A percentile compares a stretch with the other conserved stretches of the same genome.
phyloP scores from a whole-genome alignment of 2,888 invertebrate species.

The Heteromyza rotundicornis region DNA sequence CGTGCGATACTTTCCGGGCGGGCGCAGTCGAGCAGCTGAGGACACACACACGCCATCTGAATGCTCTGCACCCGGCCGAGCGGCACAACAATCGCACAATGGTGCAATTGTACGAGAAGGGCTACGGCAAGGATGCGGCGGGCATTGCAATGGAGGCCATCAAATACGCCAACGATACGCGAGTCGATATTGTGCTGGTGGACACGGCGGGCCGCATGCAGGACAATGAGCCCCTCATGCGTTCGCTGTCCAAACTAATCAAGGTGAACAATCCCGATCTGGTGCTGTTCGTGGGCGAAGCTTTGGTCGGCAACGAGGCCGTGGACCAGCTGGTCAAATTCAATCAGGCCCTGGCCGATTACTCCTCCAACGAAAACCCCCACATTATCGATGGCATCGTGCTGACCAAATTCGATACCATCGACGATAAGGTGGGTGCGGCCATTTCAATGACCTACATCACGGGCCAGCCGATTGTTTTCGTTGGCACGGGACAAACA shows the following conservation, averaged over 20 bases:
- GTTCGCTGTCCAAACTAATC: conserved; percentile 95
- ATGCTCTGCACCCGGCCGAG: conserved; percentile 87
- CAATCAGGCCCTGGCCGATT: conserved; percentile 96
- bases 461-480: conserved; percentile 95
- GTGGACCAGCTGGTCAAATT: conserved; percentile 99
- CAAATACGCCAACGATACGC: conserved; percentile 80
- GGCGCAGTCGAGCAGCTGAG: conserved; percentile 98
- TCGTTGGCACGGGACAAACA: conserved; percentile 97
- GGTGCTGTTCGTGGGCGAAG: conserved; percentile 99
- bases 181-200: conserved; percentile 91
- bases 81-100: conserved; percentile 75
- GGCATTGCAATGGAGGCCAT: conserved; percentile 98
- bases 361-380: conserved; percentile 77
- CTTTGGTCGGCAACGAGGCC: conserved; percentile 99
- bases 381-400: conserved; percentile 99
- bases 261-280: conserved; percentile 97
- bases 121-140: conserved; percentile 97
- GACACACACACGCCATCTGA: conserved; percentile 91
- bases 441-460: conserved; percentile 99
- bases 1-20: conserved; percentile 98
- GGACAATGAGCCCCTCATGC: conserved; percentile 99
- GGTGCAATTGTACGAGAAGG: conserved; percentile 97
- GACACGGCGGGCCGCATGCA: conserved; percentile 99
- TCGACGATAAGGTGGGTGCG: conserved; percentile 99
- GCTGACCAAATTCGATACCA: conserved; percentile 99